Evolutionary conservation across 1,140 invertebrate genomes (phyloP), one percentile per base, ranked within the genome.

Genomic region (Nymphalis io): DNA sequence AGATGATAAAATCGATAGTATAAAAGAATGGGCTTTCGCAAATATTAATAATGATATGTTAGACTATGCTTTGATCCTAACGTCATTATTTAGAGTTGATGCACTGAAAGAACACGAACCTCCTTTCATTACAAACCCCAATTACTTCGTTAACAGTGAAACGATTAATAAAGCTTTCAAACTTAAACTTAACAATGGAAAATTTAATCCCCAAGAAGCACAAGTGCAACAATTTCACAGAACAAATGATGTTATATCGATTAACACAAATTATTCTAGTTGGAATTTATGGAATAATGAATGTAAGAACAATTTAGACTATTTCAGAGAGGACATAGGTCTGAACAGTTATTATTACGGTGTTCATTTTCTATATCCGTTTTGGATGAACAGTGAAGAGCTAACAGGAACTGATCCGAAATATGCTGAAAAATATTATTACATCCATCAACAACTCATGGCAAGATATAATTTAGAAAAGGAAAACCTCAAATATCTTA

Each of bases 301-400:
- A 66, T 89, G 92, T n/a, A 94, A 96, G 69, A 92, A 94, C 75
- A 86, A 92, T 59, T 71, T 96, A 13, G 93, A 94, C 39, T 96
- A 96, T 88, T 96, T 95, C 87, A 94, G 93, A 53, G 95, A 96
- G 82, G 95, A 96, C 80, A 91, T 94, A 68, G 93, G 93, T 48
- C 86, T 96, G 15, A 96, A 96, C 85, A 89, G 94, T n/a, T 95
- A 93, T 84, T 95, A 96, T 89, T 95, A 93, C 84, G 94, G 95
- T 73, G 88, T 94, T 81, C 94, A 95, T 74, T 81, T 94, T 60
- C 84, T 93, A 39, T 95, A 95, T 84, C 95, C 95, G 38, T 94
- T 93, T 92, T 95, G 94, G 94, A 84, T 95, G 81, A 90, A 85
- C 21, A 93, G 92, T 60, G 91, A 93, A 48, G 93, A 93, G 33